Evolutionary conservation across 2,797 vertebrate genomes (phyloP).

Genomic region (Oreortyx pictus): DNA sequence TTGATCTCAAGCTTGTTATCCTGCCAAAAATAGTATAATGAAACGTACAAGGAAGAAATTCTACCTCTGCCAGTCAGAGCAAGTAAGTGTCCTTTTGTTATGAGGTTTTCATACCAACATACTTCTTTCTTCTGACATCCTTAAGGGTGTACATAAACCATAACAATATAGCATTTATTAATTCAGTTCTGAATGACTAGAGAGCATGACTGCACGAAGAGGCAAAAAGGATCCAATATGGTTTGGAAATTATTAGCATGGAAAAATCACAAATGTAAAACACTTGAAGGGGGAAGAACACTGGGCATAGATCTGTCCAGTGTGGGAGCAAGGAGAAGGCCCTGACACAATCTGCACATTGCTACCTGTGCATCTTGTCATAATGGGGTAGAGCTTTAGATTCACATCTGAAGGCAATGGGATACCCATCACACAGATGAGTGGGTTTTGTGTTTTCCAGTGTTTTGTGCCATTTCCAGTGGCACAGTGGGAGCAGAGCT

Average conservation of each 20-base stretch:
- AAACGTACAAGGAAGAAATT: neutral
- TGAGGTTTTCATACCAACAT: neutral
- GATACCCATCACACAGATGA: rapidly evolving
- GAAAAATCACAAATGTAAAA: neutral
- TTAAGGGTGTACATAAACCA: neutral
- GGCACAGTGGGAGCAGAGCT: neutral
- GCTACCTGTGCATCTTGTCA: neutral
- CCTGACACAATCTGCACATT: neutral
- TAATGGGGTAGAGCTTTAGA: neutral
- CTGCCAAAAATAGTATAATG: neutral
- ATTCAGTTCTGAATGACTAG: neutral
- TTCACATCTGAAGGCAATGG: neutral
- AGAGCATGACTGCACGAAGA: neutral
- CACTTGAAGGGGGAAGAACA: neutral
- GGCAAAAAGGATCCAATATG: neutral
- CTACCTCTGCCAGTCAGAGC: neutral
- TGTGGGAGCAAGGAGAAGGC: neutral
- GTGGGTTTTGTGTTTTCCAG: neutral
- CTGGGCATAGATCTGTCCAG: rapidly evolving
- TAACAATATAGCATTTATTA: neutral
- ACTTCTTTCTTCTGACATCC: neutral
- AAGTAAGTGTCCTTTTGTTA: neutral
- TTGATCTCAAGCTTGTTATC: neutral
- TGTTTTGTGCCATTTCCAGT: neutral
- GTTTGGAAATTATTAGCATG: neutral